Percentiles rank a stretch among this genome's conserved stretches.
phyloP scores from a whole-genome alignment of 2,797 vertebrate genomes.

The Micropoecilia bifurca region DNA sequence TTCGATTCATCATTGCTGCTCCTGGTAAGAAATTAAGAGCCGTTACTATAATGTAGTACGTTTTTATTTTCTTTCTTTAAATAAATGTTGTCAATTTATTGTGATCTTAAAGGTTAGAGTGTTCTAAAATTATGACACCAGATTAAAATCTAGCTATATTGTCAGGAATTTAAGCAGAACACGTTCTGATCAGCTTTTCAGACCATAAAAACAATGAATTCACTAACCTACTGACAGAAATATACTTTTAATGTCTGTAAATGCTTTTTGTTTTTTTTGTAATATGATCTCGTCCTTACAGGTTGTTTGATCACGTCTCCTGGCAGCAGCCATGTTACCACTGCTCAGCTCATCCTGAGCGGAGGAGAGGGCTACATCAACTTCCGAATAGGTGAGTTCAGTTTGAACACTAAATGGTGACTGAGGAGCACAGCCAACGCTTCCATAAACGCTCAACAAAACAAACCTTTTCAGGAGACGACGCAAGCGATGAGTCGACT shows the following conservation, averaged over 20 bases:
- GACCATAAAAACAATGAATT: neutral
- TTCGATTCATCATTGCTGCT: slow-evolving; percentile 83
- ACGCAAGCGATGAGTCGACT: slow-evolving; percentile 75
- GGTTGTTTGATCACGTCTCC: slow-evolving; percentile 75
- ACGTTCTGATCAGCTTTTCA: neutral
- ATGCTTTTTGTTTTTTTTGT: too few species aligned
- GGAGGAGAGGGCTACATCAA: slow-evolving; percentile 90
- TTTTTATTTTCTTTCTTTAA: neutral
- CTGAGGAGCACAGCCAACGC: neutral
- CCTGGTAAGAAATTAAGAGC: slow-evolving; percentile 65
- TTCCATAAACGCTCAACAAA: slow-evolving; percentile 7
- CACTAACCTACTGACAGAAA: neutral
- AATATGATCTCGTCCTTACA: slow-evolving; percentile 30
- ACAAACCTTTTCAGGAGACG: slow-evolving; percentile 77
- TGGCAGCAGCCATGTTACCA: slow-evolving; percentile 59
- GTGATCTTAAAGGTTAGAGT: neutral
- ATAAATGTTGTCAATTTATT: neutral
- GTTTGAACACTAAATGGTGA: neutral
- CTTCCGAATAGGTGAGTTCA: slow-evolving; percentile 84
- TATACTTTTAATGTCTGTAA: neutral
- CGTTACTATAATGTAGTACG: neutral
- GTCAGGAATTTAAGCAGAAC: neutral
- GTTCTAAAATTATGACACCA: neutral
- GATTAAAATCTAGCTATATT: neutral
- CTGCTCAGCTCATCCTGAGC: slow-evolving; percentile 84